Base-by-base conservation (phyloP, 2,888 invertebrate genomes). In the Antitype chi region DNA sequence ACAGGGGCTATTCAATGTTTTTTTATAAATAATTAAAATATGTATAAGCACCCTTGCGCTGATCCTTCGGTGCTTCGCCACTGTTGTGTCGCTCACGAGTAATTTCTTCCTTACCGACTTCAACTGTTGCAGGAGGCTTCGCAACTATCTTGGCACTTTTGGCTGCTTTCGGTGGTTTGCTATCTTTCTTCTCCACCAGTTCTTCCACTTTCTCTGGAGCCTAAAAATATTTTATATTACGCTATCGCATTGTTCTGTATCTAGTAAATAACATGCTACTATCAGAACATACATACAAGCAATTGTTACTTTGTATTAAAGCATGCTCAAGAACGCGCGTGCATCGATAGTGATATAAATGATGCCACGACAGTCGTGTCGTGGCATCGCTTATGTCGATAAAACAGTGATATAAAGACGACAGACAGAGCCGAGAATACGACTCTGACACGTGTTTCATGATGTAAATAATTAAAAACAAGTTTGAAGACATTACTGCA, bases 1-100 rank as follows among this genome's bases (percentile, higher is more conserved):
- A 47, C 13, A n/a, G 17, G 11, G 15, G 11, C 20, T 60, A 52
- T 47, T 76, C 55, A 55, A 47, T 17, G 20, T 23, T 47, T 63
- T 23, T 47, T 53, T 25, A 38, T 38, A 28, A 5, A 70, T 32
- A 5, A 78, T 32, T 49, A 38, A 38, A 28, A 62, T 38, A 43
- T 17, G 6, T 25, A 52, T 80, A 69, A 67, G 57, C 47, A 96
- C 96, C 93, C 92, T 96, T 97, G 66, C 96, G 94, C 87, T 96
- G 96, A 81, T 97, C 97, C 83, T 96, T 96, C 20, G 95, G 92
- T 1, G 88, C 90, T 57, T 96, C 96, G 3, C 89, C 91, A 73
- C 90, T 94, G 81, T 90, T 93, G 75, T 88, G 92, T 23, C 92
- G 91, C 80, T 95, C 96, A 59, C 93, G 92, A 13, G 89, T 77